These are phyloP conservation scores for Ctena decussata DNA, from an alignment of 2,888 invertebrate genomes.

Conservation along the genomic window DNA sequence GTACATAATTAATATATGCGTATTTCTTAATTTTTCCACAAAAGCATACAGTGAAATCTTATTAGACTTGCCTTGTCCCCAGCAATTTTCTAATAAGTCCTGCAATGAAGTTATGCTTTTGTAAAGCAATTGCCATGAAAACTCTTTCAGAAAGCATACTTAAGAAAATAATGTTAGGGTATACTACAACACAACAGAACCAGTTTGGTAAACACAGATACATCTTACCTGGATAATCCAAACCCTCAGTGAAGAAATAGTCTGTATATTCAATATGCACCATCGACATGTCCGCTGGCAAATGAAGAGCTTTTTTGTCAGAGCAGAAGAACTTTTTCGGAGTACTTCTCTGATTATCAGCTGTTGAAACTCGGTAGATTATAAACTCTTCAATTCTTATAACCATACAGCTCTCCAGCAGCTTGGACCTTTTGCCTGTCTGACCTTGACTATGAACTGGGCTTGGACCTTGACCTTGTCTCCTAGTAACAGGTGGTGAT, in stretches of 20 bases:
- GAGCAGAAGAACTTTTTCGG: conserved; percentile 92
- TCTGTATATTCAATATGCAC: conserved; percentile 98
- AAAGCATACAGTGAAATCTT: too few relatives aligned
- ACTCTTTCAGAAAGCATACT: too few relatives aligned
- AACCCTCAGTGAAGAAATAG: conserved; percentile 94
- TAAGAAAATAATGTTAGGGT: too few relatives aligned
- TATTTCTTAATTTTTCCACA: too few relatives aligned
- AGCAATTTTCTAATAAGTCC: too few relatives aligned
- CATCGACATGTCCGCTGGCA: conserved; percentile 96
- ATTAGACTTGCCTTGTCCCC: too few relatives aligned
- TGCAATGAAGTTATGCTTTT: too few relatives aligned
- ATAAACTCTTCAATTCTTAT: conserved; percentile 97
- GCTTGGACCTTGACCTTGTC: conserved; percentile 45
- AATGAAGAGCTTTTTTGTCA: conserved; percentile 91
- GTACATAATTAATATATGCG: too few relatives aligned
- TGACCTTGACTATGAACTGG: conserved; percentile 40
- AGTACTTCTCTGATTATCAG: conserved; percentile 87
- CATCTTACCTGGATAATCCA: conserved; percentile 85
- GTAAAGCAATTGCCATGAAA: too few relatives aligned
- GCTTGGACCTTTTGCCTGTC: conserved; percentile 78
- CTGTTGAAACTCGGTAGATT: conserved; percentile 93
- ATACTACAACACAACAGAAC: too few relatives aligned
- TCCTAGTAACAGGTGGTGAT: conserved; percentile 17
- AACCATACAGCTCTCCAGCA: conserved; percentile 97
- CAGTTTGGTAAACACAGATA: too few relatives aligned